Evolutionary conservation across 2,797 vertebrate species (phyloP), one percentile per base, ranked within the genome.

Genomic region (Choloepus didactylus): DNA sequence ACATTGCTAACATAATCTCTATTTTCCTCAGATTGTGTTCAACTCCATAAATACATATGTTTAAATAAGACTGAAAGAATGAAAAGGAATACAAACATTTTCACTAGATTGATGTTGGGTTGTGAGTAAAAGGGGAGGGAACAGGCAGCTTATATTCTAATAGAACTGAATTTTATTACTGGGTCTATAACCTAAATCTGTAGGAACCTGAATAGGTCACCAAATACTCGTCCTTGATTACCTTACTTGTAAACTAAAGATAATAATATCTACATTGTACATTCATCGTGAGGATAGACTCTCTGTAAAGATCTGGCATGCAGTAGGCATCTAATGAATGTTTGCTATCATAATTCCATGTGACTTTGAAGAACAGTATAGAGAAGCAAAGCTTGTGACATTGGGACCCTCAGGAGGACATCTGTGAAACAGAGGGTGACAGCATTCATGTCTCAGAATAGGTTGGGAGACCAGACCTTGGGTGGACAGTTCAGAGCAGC

Each of bases 231-330:
- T 29, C 73, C 6, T 75, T 44, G 46, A 67, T 92, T 80, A 51
- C 29, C 41, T 21, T 75, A 23, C 89, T 79, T 92, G 3, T 79
- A 73, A 94, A 85, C 79, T 85, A 79, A 80, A 85, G 6, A 38
- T 46, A 77, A 29, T 46, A 70, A 79, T 56, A 85, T 25, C 49
- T 85, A 62, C 67, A 51, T 14, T 67, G 81, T 15, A 75, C n/a
- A 54, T 54, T 15, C 14, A 54, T 54, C 16, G 15, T 54, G 51
- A 67, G 38, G 86, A 66, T 66, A 59, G 16, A 54, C 51, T 54
- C 35, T 56, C 51, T 66, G n/a, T 49, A 77, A 29, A 72, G 46
- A 25, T 31, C 3, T n/a, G 38, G 21, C 41, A 76, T 10, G 21
- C 3, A 7, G 35, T 49, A 82, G 12, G 69, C 25, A 64, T 72